phyloP scores from a whole-genome alignment of 2,797 vertebrate genomes.

The Esox lucius region DNA sequence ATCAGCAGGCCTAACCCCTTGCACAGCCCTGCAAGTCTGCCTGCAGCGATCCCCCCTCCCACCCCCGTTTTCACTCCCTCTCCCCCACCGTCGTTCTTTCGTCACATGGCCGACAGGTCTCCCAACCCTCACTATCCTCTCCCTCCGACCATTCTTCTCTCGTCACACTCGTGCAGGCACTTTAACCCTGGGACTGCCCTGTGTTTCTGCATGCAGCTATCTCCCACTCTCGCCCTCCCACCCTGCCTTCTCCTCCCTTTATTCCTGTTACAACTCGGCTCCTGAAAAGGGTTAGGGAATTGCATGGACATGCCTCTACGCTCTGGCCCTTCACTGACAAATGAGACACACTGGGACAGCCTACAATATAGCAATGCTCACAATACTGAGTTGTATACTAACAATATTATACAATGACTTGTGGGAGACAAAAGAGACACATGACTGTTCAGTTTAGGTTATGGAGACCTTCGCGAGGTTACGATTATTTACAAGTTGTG shows the following conservation, averaged over 20 bases:
- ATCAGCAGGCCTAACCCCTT: constrained; percentile 68
- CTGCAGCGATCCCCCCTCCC: constrained; percentile 34
- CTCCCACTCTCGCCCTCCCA: constrained; percentile 7
- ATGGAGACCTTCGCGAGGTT: neutral
- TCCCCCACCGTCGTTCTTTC: constrained; percentile 10
- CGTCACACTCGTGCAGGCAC: constrained; percentile 1
- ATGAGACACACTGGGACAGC: neutral
- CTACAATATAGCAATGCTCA: neutral
- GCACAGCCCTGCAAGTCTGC: constrained; percentile 37
- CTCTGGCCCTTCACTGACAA: constrained; percentile 27
- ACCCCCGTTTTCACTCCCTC: neutral
- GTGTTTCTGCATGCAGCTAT: neutral
- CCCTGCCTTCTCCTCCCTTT: neutral
- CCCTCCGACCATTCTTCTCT: constrained; percentile 13
- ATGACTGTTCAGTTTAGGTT: neutral
- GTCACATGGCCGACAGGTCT: constrained; percentile 4
- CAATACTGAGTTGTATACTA: neutral
- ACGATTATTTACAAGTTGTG: neutral
- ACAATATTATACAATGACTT: neutral
- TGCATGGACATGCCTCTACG: neutral
- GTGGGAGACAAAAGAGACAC: neutral
- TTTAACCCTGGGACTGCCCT: neutral
- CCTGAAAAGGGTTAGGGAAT: constrained; percentile 1
- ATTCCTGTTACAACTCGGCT: constrained; percentile 3
- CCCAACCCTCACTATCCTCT: neutral